Percentiles rank a stretch among this genome's conserved stretches.
These are phyloP conservation scores for Odontomyia ornata DNA, from an alignment of 2,888 invertebrate genomes.

Conservation along the genomic window DNA sequence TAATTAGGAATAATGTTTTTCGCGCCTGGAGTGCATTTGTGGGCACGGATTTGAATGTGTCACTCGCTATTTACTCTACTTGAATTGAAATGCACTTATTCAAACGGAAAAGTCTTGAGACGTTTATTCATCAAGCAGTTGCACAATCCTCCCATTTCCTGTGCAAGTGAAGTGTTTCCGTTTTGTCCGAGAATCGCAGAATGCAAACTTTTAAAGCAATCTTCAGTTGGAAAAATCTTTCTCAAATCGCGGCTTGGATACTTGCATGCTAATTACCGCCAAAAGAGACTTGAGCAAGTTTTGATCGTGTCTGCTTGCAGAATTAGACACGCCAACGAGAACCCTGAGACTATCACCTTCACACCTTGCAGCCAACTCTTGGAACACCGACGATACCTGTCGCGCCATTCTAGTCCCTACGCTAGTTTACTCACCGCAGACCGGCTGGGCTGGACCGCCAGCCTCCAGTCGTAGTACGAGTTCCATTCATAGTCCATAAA, in stretches of 20 bases:
- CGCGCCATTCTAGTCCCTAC: slow-evolving; percentile 21
- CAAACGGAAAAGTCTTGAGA: slow-evolving; percentile 23
- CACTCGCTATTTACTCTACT: slow-evolving; percentile 27
- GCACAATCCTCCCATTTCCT: slow-evolving; percentile 37
- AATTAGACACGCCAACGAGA: background rate
- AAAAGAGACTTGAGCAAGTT: too few species aligned
- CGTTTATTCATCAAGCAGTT: background rate
- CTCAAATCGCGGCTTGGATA: too few species aligned
- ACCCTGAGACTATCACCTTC: background rate
- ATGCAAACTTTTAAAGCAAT: too few species aligned
- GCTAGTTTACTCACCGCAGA: slow-evolving; percentile 11
- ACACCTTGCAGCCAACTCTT: background rate
- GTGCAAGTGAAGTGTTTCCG: slow-evolving; percentile 2
- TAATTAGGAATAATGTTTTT: slow-evolving; percentile 6
- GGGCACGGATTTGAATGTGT: slow-evolving; percentile 15
- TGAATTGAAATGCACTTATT: slow-evolving; percentile 2
- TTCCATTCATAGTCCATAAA: slow-evolving; percentile 36
- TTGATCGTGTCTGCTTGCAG: too few species aligned
- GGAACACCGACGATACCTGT: background rate
- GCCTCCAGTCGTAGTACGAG: slow-evolving; percentile 25
- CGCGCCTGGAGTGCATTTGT: background rate
- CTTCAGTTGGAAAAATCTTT: too few species aligned
- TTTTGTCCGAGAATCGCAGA: too few species aligned
- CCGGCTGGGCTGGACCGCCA: slow-evolving; percentile 1
- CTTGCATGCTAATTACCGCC: too few species aligned